Evolutionary conservation across 2,888 invertebrate species (phyloP).

Genomic region (Polylopha cassiicola): DNA sequence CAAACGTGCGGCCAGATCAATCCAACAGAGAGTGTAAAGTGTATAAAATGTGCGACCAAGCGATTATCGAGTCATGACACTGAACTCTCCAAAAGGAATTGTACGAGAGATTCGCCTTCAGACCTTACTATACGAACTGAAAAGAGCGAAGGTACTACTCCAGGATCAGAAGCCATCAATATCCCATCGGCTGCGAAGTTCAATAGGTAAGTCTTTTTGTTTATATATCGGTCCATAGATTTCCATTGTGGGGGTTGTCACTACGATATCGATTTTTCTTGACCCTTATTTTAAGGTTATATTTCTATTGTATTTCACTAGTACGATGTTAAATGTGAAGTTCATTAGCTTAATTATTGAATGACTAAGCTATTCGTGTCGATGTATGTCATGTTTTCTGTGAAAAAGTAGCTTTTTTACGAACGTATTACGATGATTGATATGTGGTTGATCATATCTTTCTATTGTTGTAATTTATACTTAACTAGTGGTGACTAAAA

Average conservation of each 20-base stretch:
- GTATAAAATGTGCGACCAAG: slow-evolving; percentile 88
- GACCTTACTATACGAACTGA: slow-evolving; percentile 62
- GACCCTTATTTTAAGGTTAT: slow-evolving; percentile 65
- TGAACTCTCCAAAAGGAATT: slow-evolving; percentile 57
- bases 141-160: slow-evolving; percentile 66
- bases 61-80: slow-evolving; percentile 79
- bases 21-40: slow-evolving; percentile 89
- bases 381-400: slow-evolving; percentile 54
- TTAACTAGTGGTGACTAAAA: slow-evolving; percentile 14
- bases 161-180: slow-evolving; percentile 63
- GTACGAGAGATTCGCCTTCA: slow-evolving; percentile 60
- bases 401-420: slow-evolving; percentile 43
- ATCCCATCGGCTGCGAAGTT: slow-evolving; percentile 63
- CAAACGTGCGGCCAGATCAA: slow-evolving; percentile 91
- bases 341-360: slow-evolving; percentile 57
- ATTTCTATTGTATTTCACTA: slow-evolving; percentile 59
- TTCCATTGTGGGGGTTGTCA: slow-evolving; percentile 56
- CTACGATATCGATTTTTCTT: slow-evolving; percentile 69
- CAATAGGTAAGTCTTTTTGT: slow-evolving; percentile 58
- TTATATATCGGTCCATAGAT: slow-evolving; percentile 37
- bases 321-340: slow-evolving; percentile 45
- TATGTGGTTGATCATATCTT: slow-evolving; percentile 34
- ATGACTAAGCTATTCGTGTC: slow-evolving; percentile 40
- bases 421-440: slow-evolving; percentile 33
- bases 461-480: slow-evolving; percentile 8